Evolutionary conservation across 2,113 vertebrate species (phyloP), one percentile per base, ranked within the genome.

Genomic region (Bos indicus): DNA sequence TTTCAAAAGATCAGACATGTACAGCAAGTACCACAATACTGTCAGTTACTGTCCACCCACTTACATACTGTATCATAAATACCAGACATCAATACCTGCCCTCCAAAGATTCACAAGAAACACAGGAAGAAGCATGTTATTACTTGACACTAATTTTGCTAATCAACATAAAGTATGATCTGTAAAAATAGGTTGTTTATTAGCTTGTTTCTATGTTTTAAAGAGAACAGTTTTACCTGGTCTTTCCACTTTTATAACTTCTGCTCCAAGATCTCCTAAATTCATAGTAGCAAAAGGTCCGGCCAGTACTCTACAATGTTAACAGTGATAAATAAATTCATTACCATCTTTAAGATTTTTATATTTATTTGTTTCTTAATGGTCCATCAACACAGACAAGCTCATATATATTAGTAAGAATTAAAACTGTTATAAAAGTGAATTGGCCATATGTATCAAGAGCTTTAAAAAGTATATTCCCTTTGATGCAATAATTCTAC

Each of bases 231-330:
- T 26, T 97, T 99, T 98, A 99, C 99, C 99, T 98, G 99, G 99
- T 98, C 98, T 99, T 99, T 99, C 99, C 90, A 99, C 99, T 98
- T 99, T 99, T 97, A 99, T 99, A 57, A 99, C 99, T 98, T 99
- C 99, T 59, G 99, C 99, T 93, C 99, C 99, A 90, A 99, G 99
- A 96, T 99, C 99, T 98, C 99, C 99, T 81, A 99, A 99, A 98
- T 99, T 99, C 99, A 99, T 99, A 62, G 99, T 99, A 93, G 99
- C 99, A 98, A 99, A 99, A 26, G 99, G 99, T 77, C 99, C 99
- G 3, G 99, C 99, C 98, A 99, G 98, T 16, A 99, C 99, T 92
- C 99, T 99, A 98, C 17, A 98, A 98, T n/a, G 91, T 96, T 78
- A 60, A 98, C 33, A 95, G 59, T 19, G 0, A 92, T 1, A 89